phyloP scores from a whole-genome alignment of 2,113 vertebrate genomes.

The Larimichthys crocea region DNA sequence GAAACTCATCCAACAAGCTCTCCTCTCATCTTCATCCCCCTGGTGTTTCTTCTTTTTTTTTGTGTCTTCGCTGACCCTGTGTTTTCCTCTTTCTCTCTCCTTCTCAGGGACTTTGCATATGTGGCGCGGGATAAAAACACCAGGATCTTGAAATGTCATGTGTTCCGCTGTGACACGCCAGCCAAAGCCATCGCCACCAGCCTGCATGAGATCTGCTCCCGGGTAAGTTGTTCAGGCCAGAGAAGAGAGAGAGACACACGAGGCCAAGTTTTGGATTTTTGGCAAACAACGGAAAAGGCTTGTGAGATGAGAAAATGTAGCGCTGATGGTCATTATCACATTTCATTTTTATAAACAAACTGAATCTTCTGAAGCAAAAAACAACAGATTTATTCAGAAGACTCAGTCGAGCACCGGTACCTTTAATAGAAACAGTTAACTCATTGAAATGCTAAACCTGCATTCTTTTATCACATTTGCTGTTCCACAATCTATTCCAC shows the following conservation, averaged over 20 bases:
- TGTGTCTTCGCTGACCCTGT: constrained; percentile 5
- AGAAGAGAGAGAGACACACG: constrained; percentile 4
- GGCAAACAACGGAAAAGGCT: background rate
- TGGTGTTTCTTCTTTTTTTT: background rate
- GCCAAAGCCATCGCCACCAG: constrained; percentile 99
- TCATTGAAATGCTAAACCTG: background rate
- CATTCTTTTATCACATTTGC: constrained; percentile 14
- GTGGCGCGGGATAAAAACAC: constrained; percentile 98
- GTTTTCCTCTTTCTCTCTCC: constrained; percentile 36
- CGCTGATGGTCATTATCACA: background rate
- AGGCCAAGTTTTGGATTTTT: constrained; percentile 30
- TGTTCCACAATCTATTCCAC: background rate
- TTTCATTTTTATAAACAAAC: background rate
- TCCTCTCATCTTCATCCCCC: background rate
- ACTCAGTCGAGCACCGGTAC: background rate
- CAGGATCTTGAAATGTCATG: constrained; percentile 98
- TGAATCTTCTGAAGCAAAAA: background rate
- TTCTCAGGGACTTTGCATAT: constrained; percentile 94
- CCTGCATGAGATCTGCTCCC: constrained; percentile 98
- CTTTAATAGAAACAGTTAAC: background rate
- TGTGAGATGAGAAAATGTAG: background rate
- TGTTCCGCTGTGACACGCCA: constrained; percentile 99
- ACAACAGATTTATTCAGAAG: background rate
- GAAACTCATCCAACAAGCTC: constrained; percentile 4
- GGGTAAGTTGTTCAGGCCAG: constrained; percentile 84